Percentiles rank a stretch among this genome's conserved stretches.
Evolutionary conservation across 2,797 vertebrate species (phyloP).

Genomic region (Margarornis squamiger): DNA sequence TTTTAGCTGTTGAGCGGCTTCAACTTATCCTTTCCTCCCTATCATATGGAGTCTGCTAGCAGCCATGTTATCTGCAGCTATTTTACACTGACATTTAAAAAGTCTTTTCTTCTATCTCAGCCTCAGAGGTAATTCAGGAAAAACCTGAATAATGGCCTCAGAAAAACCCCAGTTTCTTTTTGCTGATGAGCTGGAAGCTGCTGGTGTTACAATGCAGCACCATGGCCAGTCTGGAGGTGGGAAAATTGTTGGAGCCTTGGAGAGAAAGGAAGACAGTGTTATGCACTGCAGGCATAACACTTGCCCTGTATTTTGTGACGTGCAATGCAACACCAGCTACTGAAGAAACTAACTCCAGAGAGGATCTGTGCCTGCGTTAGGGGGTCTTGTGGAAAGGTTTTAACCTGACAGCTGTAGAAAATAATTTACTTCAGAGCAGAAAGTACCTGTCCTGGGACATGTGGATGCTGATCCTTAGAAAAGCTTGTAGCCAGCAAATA

Average conservation of each 20-base stretch:
- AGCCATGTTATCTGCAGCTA: background rate
- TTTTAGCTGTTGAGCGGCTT: background rate
- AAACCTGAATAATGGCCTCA: background rate
- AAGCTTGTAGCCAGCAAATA: accelerated
- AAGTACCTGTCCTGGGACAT: background rate
- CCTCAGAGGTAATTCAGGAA: background rate
- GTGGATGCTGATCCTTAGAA: background rate
- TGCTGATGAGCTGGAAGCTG: background rate
- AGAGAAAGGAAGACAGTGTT: background rate
- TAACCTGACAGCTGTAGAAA: background rate
- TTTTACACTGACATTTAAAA: background rate
- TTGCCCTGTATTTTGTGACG: accelerated
- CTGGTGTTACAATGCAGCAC: background rate
- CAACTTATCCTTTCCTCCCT: background rate
- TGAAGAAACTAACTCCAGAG: background rate
- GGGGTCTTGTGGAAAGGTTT: background rate
- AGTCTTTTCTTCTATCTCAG: background rate
- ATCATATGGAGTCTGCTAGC: background rate
- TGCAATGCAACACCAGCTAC: background rate
- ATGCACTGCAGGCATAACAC: background rate
- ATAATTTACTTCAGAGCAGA: background rate
- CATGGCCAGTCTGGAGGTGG: background rate
- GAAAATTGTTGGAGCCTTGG: background rate
- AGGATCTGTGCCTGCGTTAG: background rate
- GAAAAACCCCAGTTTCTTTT: background rate